Base-by-base conservation (phyloP, 2,888 invertebrate genomes). In the Brachypalpus laphriformis region DNA sequence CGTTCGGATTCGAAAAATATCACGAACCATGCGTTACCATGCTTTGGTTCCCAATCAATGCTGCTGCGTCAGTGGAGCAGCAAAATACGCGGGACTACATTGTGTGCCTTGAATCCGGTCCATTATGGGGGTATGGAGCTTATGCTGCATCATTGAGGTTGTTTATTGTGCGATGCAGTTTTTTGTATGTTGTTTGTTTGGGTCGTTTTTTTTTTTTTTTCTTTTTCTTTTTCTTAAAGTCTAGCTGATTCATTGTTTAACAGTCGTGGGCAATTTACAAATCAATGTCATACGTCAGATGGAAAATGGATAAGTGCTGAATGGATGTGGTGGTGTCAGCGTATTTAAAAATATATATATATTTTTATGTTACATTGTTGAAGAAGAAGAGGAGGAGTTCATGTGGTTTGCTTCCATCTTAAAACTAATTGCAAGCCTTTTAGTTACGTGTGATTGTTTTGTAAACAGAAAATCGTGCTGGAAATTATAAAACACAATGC, bases 221-320 rank as follows among this genome's bases (percentile, higher is more conserved):
- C n/a, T n/a, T n/a, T 51, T 34, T 31, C 57, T 56, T 34, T 22
- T 16, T 22, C 5, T 42, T 28, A 25, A 57, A 47, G 45, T 78
- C 65, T 57, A 70, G 70, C 71, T 78, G 72, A 72, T 80, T 80
- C 72, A 72, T 80, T 72, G 80, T 59, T 72, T 31, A 16, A 66
- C 49, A 72, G 40, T 80, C 57, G 65, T 59, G 65, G 72, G 72
- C 72, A 80, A 80, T 80, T 80, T 80, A 80, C 80, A 72, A 80
- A 80, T 80, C 80, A 80, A 72, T 72, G 80, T 80, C 80, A 66
- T 57, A 16, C 63, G 63, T 65, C 71, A 56, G 78, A 78, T 78
- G 61, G 47, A 47, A 57, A 54, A 56, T 14, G 77, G 77, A 77
- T 77, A 70, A 70, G 56, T 76, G 57, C 42, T 42, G 68, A 68